Evolutionary conservation across 1,140 invertebrate genomes (phyloP).

Genomic region (Pseudomyrmex cubaensis): DNA sequence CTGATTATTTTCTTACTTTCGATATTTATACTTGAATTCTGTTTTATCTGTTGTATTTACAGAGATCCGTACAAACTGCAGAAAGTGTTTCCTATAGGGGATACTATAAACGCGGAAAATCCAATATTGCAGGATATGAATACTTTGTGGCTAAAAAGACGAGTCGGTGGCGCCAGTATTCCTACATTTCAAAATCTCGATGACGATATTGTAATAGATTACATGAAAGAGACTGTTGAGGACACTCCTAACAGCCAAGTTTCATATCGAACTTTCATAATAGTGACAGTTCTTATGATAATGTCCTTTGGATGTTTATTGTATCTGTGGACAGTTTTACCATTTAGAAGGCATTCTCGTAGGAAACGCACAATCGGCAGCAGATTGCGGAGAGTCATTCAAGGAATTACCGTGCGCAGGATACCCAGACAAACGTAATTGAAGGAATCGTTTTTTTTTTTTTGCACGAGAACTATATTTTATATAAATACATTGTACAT

Average conservation of each 20-base stretch:
- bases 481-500: conserved; percentile 43
- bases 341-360: conserved; percentile 76
- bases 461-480: background rate
- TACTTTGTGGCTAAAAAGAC: conserved; percentile 74
- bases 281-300: conserved; percentile 72
- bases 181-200: conserved; percentile 52
- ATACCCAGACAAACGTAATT: conserved; percentile 80
- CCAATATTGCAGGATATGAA: conserved; percentile 76
- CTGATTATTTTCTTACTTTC: background rate
- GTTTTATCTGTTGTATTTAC: conserved; percentile 65
- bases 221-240: conserved; percentile 60
- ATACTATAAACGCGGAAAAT: conserved; percentile 82
- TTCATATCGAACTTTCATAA: conserved; percentile 73
- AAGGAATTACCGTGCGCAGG: conserved; percentile 80
- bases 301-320: conserved; percentile 75
- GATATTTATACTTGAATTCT: background rate
- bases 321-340: conserved; percentile 77
- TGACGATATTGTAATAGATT: conserved; percentile 50
- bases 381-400: conserved; percentile 81
- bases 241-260: conserved; percentile 34
- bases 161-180: conserved; percentile 68
- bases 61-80: conserved; percentile 91
- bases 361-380: conserved; percentile 80
- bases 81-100: conserved; percentile 88
- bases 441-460: background rate